A percentile compares a stretch with the other conserved stretches of the same genome.
phyloP scores from a whole-genome alignment of 1,140 invertebrate species.

The Oscheius sp. region DNA sequence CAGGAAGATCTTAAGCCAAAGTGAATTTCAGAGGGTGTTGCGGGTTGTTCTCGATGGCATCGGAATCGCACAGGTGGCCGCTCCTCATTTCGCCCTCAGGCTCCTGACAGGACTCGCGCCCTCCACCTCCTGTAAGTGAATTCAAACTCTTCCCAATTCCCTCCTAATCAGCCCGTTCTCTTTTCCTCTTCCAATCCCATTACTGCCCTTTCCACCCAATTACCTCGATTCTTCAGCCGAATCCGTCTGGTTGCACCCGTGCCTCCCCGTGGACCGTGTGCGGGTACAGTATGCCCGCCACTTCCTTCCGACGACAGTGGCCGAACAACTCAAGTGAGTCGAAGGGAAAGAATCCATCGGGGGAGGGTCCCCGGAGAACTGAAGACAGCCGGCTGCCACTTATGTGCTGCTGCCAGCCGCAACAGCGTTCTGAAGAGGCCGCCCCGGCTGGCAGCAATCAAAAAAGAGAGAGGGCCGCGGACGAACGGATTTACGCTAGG shows the following conservation, averaged over 20 bases:
- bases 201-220: background rate
- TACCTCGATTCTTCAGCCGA: constrained; percentile 20
- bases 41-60: constrained; percentile 36
- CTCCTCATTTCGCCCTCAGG: constrained; percentile 38
- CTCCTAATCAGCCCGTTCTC: background rate
- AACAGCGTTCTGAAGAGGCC: too few species aligned
- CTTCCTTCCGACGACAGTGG: background rate
- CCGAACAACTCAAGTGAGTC: constrained; percentile 14
- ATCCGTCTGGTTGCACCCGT: constrained; percentile 11
- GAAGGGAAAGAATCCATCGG: too few species aligned
- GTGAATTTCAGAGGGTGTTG: constrained; percentile 37
- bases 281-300: background rate
- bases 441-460: too few species aligned
- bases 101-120: constrained; percentile 27
- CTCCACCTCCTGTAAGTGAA: constrained; percentile 15
- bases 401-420: too few species aligned
- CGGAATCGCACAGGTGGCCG: constrained; percentile 36
- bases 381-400: too few species aligned
- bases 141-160: background rate
- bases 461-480: too few species aligned
- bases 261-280: background rate
- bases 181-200: background rate
- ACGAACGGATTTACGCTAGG: too few species aligned
- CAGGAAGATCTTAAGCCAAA: background rate
- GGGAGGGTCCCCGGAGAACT: too few species aligned